Conservation (phyloP, 2,113 vertebrate species). For the Psophia crepitans region DNA sequence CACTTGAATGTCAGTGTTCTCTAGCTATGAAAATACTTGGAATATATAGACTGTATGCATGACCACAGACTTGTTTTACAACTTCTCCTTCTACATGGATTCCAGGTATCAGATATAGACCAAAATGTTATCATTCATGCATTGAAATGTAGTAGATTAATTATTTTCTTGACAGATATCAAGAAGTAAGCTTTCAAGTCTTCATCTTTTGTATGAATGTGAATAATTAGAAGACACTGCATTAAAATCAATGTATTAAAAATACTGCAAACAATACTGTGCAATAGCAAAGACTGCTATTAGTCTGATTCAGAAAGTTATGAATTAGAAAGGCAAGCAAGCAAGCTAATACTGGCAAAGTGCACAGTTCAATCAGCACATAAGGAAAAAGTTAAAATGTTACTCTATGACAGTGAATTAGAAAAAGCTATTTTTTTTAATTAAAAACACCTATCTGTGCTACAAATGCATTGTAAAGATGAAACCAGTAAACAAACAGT, state of each 20-base stretch:
- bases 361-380: not conserved
- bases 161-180: not conserved
- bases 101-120: not conserved
- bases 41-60: not conserved
- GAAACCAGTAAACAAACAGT: not conserved
- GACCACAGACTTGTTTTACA: not conserved
- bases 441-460: not conserved
- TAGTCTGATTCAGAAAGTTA: not conserved
- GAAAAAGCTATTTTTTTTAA: not conserved
- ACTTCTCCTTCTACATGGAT: not conserved
- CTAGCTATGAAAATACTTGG: not conserved
- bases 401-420: constrained; percentile 6
- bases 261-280: not conserved
- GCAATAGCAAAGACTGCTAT: too few species aligned
- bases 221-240: not conserved
- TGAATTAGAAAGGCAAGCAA: not conserved
- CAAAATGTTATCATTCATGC: not conserved
- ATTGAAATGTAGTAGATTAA: not conserved
- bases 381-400: not conserved
- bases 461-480: not conserved
- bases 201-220: not conserved
- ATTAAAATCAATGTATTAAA: not conserved
- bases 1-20: not conserved
- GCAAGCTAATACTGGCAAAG: not conserved
- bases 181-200: not conserved